Evolutionary conservation across 2,113 vertebrate genomes (phyloP).

Genomic region (Sisor rabdophorus): DNA sequence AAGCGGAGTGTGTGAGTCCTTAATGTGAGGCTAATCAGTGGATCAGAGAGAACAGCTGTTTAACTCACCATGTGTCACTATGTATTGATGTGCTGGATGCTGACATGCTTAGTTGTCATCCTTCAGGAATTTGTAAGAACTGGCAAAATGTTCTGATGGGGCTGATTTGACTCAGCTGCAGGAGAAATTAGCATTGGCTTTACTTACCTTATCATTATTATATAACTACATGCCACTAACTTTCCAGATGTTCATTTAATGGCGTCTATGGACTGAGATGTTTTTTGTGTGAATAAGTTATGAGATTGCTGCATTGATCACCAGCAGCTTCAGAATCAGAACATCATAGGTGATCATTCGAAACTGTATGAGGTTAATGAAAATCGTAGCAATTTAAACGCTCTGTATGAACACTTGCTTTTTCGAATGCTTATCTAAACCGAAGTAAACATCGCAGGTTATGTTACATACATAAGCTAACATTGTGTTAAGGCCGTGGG

Average conservation of each 20-base stretch:
- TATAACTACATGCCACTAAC: background rate
- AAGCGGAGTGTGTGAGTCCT: constrained; percentile 12
- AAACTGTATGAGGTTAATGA: background rate
- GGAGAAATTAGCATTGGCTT: background rate
- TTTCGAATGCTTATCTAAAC: background rate
- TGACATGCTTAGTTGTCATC: constrained; percentile 13
- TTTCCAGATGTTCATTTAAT: background rate
- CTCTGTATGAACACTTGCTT: background rate
- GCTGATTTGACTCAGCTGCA: background rate
- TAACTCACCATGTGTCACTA: constrained; percentile 17
- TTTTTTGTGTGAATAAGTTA: background rate
- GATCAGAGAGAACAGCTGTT: constrained; percentile 31
- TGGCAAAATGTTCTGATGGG: background rate
- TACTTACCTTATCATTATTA: background rate
- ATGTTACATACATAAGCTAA: too few species aligned
- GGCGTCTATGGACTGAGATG: background rate
- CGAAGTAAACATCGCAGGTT: background rate
- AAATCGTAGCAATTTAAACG: background rate
- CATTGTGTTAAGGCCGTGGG: too few species aligned
- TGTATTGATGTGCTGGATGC: constrained; percentile 29
- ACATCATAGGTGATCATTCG: background rate
- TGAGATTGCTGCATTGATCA: background rate
- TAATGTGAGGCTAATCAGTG: constrained; percentile 25
- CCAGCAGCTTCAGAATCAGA: background rate
- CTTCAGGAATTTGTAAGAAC: constrained; percentile 16